Conservation (phyloP, 2,888 invertebrate species). For the Drosophila acutilabella region DNA sequence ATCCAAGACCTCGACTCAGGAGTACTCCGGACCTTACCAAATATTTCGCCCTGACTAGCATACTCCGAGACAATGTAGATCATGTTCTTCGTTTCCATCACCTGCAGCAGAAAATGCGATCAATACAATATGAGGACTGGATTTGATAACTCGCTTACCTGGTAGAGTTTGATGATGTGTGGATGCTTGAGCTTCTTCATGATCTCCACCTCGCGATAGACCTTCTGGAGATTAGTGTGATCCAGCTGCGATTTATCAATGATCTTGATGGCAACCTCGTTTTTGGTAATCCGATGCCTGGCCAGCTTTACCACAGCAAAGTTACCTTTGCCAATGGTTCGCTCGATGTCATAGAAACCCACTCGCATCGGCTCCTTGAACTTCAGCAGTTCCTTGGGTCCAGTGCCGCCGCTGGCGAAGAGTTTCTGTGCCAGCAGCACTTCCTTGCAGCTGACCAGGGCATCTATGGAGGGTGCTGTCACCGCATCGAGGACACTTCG, state of each 20-base stretch:
- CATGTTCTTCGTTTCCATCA: slow-evolving; percentile 99
- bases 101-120: slow-evolving; percentile 87
- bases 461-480: slow-evolving; percentile 64
- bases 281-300: slow-evolving; percentile 98
- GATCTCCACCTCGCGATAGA: slow-evolving; percentile 98
- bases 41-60: slow-evolving; percentile 98
- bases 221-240: slow-evolving; percentile 95
- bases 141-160: slow-evolving; percentile 86
- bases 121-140: background rate
- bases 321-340: slow-evolving; percentile 99
- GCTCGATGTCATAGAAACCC: slow-evolving; percentile 98
- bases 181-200: slow-evolving; percentile 98
- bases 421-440: slow-evolving; percentile 63
- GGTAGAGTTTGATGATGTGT: slow-evolving; percentile 98
- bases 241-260: slow-evolving; percentile 97
- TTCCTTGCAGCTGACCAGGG: slow-evolving; percentile 69
- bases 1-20: too few species aligned
- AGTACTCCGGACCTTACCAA: slow-evolving; percentile 89
- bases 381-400: slow-evolving; percentile 71
- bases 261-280: slow-evolving; percentile 99
- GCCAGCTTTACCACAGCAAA: slow-evolving; percentile 99
- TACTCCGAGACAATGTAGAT: slow-evolving; percentile 99
- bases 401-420: slow-evolving; percentile 56
- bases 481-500: slow-evolving; percentile 26
- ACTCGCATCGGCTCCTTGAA: slow-evolving; percentile 92